Base-by-base conservation (phyloP, 2,888 invertebrate species). In the Synanthedon formicaeformis region DNA sequence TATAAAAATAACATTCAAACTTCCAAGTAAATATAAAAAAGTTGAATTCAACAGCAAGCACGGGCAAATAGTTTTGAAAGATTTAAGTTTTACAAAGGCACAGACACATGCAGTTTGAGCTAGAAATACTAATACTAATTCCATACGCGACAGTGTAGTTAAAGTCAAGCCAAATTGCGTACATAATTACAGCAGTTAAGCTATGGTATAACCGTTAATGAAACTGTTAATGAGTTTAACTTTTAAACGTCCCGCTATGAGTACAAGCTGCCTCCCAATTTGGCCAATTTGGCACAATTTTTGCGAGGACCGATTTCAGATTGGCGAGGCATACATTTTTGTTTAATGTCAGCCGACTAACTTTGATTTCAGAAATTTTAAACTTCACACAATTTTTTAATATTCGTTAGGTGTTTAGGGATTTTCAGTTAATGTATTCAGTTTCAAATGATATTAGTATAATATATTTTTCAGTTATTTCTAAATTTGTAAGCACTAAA, bases 231-330 rank as follows among this genome's bases (percentile, higher is more conserved):
- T 74, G 78, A 64, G 62, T 79, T 77, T 71, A 82, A 84, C 77
- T 84, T 84, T 84, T 79, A 80, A 85, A 81, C 70, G 71, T 34
- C 34, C 71, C 65, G 71, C 74, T 67, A 82, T 84, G 79, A 82
- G 73, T 76, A 76, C 83, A 84, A 84, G 85, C 84, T 85, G 84
- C 79, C 78, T 81, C 83, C 75, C 75, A 77, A 77, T 80, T 82
- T 76, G 64, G 67, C 75, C 71, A 74, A 76, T 80, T 78, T 76
- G 71, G 69, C 75, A 70, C 69, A 71, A 76, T 79, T 81, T 80
- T 83, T 81, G 76, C 67, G 66, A 66, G 56, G 56, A 57, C 16
- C 49, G 16, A 23, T 18, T 49, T 49, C 16, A 16, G 11, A 16
- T 16, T 45, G 45, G 14, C 16, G 49, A 13, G 12, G 49, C 49